phyloP scores from a whole-genome alignment of 2,113 vertebrate species.

The Microtus richardsoni region DNA sequence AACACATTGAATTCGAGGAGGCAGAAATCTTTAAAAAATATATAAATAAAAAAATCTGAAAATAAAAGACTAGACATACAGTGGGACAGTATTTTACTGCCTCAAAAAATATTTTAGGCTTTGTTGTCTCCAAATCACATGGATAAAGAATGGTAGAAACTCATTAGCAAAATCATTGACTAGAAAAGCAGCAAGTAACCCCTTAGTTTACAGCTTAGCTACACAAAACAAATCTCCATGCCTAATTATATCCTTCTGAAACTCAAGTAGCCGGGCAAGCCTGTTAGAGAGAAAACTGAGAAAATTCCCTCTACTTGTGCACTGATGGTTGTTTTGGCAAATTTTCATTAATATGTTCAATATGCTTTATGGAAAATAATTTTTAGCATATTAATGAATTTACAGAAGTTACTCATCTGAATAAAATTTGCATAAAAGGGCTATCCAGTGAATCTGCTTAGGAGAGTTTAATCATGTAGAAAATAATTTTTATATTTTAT shows the following conservation, averaged over 20 bases:
- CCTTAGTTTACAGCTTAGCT: background rate
- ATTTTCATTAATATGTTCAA: background rate
- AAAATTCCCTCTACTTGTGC: background rate
- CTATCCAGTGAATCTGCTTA: background rate
- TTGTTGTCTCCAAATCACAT: background rate
- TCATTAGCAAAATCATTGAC: background rate
- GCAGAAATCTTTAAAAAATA: too few relatives aligned
- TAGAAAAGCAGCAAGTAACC: background rate
- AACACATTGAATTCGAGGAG: slow-evolving; percentile 65
- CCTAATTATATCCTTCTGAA: background rate
- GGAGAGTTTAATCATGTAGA: background rate
- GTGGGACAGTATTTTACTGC: background rate
- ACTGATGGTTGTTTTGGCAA: background rate
- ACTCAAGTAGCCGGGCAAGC: background rate
- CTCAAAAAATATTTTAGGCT: slow-evolving; percentile 35
- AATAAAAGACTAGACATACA: too few relatives aligned
- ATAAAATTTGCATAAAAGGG: background rate
- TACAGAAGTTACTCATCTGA: background rate
- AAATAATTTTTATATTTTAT: slow-evolving; percentile 39
- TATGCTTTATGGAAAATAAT: background rate
- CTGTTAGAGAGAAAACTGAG: background rate
- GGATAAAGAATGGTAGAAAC: background rate
- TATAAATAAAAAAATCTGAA: too few relatives aligned
- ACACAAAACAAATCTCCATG: background rate
- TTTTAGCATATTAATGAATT: background rate